Evolutionary conservation across 2,113 vertebrate genomes (phyloP).

Genomic region (Atherinomorus stipes): DNA sequence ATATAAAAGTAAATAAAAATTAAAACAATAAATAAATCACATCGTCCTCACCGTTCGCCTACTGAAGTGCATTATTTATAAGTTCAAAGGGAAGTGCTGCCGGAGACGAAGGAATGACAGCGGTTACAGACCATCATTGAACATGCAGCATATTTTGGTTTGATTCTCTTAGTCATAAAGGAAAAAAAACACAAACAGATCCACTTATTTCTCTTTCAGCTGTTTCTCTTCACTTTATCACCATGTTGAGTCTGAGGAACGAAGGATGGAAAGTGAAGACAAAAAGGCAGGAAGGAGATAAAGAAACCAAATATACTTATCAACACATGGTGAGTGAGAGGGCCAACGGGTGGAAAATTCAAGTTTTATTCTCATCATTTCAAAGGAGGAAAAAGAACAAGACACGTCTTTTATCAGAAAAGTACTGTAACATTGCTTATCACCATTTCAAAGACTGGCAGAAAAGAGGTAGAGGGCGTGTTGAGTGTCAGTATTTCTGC

Average conservation of each 20-base stretch:
- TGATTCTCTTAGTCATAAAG: background rate
- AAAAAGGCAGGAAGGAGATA: constrained; percentile 12
- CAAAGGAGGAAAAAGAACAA: background rate
- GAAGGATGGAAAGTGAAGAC: background rate
- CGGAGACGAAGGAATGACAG: background rate
- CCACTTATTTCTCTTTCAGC: too few species aligned
- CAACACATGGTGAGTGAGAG: constrained; percentile 8
- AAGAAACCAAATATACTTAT: constrained; percentile 21
- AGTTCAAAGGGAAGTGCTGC: background rate
- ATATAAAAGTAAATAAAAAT: too few species aligned
- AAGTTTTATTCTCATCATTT: constrained; percentile 6
- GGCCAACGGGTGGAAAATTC: background rate
- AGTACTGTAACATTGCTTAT: background rate
- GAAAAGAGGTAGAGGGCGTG: background rate
- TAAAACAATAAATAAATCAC: too few species aligned
- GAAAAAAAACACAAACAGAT: too few species aligned
- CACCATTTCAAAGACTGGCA: background rate
- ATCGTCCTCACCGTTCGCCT: too few species aligned
- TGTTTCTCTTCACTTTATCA: too few species aligned
- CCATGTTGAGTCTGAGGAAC: background rate
- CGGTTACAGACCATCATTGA: constrained; percentile 3
- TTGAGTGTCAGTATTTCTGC: too few species aligned
- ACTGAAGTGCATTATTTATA: too few species aligned
- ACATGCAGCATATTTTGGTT: background rate
- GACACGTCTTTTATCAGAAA: background rate